Base-by-base conservation (phyloP, 1,140 invertebrate genomes). In the Choristoneura fumiferana region DNA sequence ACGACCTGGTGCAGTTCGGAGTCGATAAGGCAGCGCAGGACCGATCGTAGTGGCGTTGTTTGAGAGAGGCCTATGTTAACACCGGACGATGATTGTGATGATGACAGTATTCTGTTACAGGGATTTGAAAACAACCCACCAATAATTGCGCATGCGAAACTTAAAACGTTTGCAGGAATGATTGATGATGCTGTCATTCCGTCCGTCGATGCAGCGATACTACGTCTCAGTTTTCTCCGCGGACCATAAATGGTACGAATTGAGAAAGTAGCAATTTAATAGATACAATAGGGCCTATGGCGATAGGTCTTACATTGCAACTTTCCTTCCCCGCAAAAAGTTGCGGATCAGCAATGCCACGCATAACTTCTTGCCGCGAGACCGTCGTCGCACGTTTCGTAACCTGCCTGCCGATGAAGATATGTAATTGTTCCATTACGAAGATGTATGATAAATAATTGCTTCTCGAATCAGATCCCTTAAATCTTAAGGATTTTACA, bases 201-300 rank as follows among this genome's bases (percentile, higher is more conserved):
- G 40, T 54, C 58, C 60, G 49, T 75, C 72, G 65, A 69, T 69
- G 57, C 54, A 36, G 56, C 62, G 57, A 58, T 65, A 63, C 43
- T 45, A 43, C 22, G 22, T 83, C 76, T 79, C 65, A 74, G 79
- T 84, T 84, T 86, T 88, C 84, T 84, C 76, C 67, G 69, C 76
- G 63, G 65, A 71, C 83, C 79, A 76, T 86, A 84, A 81, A 86
- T 76, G 82, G 83, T 63, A 83, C 71, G 83, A 84, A 88, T 84
- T 80, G 78, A 81, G 85, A 88, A 88, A 88, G 85, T 88, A 78
- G 73, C 71, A 69, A 58, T 69, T 69, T 86, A 86, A 86, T 86
- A 86, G 83, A 84, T 87, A 87, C 84, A 87, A 87, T 87, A 87
- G 84, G 81, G 81, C 81, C 80, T 70, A 64, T 58, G 22, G 36